These are phyloP conservation scores for Pegoplata infirma DNA, from an alignment of 2,888 invertebrate species.

Conservation along the genomic window DNA sequence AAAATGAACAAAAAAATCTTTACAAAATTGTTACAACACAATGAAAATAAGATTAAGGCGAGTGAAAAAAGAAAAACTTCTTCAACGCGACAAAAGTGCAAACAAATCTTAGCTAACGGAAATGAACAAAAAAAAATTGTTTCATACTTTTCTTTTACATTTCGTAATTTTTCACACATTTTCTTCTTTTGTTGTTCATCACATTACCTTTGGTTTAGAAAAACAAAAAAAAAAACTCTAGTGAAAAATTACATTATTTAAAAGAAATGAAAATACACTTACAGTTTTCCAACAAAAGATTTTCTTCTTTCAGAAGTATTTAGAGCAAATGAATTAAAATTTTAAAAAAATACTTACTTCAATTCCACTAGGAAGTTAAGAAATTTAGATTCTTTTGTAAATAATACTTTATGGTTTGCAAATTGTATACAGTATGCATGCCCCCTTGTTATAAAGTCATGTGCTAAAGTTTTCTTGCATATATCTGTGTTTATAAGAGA, in stretches of 20 bases:
- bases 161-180: conserved; percentile 42
- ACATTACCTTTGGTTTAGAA: background rate
- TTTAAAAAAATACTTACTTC: background rate
- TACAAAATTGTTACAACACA: conserved; percentile 35
- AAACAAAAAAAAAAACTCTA: background rate
- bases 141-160: conserved; percentile 38
- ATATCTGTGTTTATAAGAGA: too few species aligned
- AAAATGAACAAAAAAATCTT: conserved; percentile 4
- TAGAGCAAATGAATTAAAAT: background rate
- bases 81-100: conserved; percentile 47
- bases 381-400: too few species aligned
- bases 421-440: too few species aligned
- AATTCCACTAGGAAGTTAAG: background rate
- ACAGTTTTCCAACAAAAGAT: background rate
- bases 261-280: background rate
- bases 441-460: too few species aligned
- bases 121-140: conserved; percentile 44
- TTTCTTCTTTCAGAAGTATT: background rate
- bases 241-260: background rate
- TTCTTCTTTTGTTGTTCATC: conserved; percentile 20
- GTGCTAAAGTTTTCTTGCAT: too few species aligned
- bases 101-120: conserved; percentile 52
- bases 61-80: conserved; percentile 38
- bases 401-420: too few species aligned
- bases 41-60: conserved; percentile 39